These are phyloP conservation scores for Drosophila nigrodunni DNA, from an alignment of 1,140 invertebrate species.

Conservation along the genomic window DNA sequence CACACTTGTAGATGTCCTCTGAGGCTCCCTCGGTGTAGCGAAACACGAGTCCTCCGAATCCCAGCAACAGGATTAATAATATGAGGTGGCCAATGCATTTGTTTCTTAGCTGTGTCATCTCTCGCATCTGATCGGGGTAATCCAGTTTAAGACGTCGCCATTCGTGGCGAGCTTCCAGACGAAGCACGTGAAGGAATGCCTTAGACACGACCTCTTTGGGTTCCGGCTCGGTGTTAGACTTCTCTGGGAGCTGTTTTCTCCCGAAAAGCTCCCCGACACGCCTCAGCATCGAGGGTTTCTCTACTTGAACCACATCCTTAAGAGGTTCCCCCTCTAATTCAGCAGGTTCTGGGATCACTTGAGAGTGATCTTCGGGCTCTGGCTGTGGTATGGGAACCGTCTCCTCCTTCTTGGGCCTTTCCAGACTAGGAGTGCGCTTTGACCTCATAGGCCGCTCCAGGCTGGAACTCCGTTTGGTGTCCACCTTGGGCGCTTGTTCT, in stretches of 20 bases:
- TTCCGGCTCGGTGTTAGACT: not conserved
- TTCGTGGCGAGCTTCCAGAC: constrained; percentile 81
- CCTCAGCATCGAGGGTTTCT: constrained; percentile 22
- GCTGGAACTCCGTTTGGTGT: constrained; percentile 62
- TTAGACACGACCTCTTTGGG: constrained; percentile 27
- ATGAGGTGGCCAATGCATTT: constrained; percentile 88
- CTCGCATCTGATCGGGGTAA: constrained; percentile 86
- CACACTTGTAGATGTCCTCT: constrained; percentile 94
- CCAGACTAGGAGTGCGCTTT: constrained; percentile 54
- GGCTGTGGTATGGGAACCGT: not conserved
- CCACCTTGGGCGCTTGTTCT: constrained; percentile 28
- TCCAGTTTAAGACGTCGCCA: constrained; percentile 87
- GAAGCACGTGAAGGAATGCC: constrained; percentile 50
- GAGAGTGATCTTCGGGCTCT: not conserved
- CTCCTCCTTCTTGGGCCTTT: constrained; percentile 19
- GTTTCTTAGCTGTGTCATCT: constrained; percentile 87
- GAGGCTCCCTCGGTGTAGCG: constrained; percentile 92
- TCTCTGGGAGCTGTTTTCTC: constrained; percentile 7
- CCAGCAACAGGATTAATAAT: constrained; percentile 89
- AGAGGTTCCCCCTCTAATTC: too few species aligned
- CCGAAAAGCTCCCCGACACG: constrained; percentile 41
- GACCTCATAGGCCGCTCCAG: constrained; percentile 44
- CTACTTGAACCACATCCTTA: not conserved
- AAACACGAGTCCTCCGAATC: constrained; percentile 91
- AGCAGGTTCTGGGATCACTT: too few species aligned